A percentile compares a stretch with the other conserved stretches of the same genome.
phyloP scores from a whole-genome alignment of 2,113 vertebrate species.

The Albula goreensis region DNA sequence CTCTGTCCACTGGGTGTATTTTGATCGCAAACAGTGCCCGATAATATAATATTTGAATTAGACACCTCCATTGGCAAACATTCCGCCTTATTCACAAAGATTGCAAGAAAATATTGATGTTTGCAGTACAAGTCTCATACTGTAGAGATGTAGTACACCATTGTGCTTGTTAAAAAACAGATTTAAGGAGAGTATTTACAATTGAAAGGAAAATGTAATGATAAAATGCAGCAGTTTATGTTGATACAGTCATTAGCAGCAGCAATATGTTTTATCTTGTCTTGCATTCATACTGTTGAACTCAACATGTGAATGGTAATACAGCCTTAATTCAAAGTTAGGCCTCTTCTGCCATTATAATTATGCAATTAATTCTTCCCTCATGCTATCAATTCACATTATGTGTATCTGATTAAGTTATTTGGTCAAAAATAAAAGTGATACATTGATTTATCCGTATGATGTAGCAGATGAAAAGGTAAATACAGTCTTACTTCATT shows the following conservation, averaged over 20 bases:
- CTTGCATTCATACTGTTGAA: not conserved
- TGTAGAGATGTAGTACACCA: too few relatives aligned
- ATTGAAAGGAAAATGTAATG: not conserved
- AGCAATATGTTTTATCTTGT: not conserved
- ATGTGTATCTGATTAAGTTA: too few relatives aligned
- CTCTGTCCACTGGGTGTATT: not conserved
- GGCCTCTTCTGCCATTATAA: too few relatives aligned
- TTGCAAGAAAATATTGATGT: not conserved
- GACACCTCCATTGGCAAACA: not conserved
- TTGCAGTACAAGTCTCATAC: not conserved
- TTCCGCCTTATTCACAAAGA: not conserved
- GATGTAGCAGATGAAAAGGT: too few relatives aligned
- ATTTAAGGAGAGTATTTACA: not conserved
- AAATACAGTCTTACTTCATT: too few relatives aligned
- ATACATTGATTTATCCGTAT: too few relatives aligned
- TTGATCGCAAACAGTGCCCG: not conserved
- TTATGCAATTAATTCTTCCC: too few relatives aligned
- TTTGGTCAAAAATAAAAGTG: too few relatives aligned
- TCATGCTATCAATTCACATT: too few relatives aligned
- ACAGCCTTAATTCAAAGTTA: too few relatives aligned
- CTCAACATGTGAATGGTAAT: not conserved
- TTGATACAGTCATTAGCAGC: not conserved
- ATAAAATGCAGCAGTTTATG: not conserved
- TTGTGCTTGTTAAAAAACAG: not conserved
- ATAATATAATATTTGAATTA: not conserved